Evolutionary conservation across 1,140 invertebrate species (phyloP).

Genomic region (Hermatobates lingyangjiaoensis): DNA sequence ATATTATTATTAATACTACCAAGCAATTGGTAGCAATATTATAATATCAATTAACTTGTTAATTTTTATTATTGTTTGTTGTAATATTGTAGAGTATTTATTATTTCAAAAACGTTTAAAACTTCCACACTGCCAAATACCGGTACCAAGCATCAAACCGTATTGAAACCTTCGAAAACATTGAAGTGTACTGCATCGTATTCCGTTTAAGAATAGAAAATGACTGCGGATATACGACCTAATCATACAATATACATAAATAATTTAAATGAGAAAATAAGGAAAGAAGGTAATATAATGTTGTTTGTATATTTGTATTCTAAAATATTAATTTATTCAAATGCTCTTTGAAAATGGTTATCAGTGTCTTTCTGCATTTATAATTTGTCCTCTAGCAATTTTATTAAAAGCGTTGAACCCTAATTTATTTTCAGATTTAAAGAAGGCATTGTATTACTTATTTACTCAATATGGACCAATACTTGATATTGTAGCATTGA

Average conservation of each 20-base stretch:
- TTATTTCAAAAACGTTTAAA: no score
- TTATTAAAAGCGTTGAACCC: neutral
- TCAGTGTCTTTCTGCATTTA: neutral
- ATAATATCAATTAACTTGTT: no score
- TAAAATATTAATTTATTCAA: neutral
- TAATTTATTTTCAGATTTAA: constrained; percentile 46
- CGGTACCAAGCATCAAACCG: no score
- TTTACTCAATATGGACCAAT: constrained; percentile 99
- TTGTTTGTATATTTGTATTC: neutral
- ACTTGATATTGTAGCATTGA: constrained; percentile 90
- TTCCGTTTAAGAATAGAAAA: no score
- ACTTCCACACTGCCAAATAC: no score
- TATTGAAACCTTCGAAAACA: no score
- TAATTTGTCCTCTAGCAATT: neutral
- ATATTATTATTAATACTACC: no score
- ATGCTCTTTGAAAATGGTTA: neutral
- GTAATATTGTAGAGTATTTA: no score
- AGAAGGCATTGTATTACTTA: constrained; percentile 95
- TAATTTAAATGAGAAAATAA: constrained; percentile 98
- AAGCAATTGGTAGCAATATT: no score
- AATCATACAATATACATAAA: constrained; percentile 99
- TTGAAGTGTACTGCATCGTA: no score
- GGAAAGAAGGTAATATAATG: constrained; percentile 66
- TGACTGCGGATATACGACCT: constrained; percentile 45
- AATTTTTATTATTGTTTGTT: no score